Base-by-base conservation (phyloP, 2,797 vertebrate species). In the Pangasius sanitwongsei region DNA sequence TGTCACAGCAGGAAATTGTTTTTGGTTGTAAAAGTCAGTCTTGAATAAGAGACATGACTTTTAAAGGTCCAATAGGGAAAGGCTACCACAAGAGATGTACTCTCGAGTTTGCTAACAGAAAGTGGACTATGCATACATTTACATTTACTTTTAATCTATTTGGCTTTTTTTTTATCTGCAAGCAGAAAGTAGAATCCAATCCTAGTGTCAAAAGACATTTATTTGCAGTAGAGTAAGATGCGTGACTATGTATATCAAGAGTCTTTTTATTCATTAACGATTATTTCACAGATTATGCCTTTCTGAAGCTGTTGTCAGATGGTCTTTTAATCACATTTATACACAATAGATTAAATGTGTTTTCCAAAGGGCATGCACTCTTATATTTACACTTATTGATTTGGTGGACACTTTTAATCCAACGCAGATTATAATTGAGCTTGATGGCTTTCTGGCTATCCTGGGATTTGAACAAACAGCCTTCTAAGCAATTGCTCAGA, bases 31-130 rank as follows among this genome's bases (percentile, higher is more conserved):
- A 88, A 88, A 88, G 81, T 84, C 37, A 75, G 28, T 12, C 37
- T 88, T 83, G 80, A n/a, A 75, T 75, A 83, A 65, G 44, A 77
- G 82, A 87, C 67, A 25, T 65, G 82, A 75, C 55, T 78, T 85
- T 78, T 65, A 85, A 69, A 85, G 34, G 16, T 13, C 4, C 20
- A 53, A 65, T 18, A 13, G 31, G 5, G 13, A 37, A 61, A 31
- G 44, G n/a, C n/a, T 34, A 48, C 50, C 44, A 34, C 9, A 61
- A 16, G 23, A 61, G 70, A 86, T 75, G 70, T 48, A 74, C 18
- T 44, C 55, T 75, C 16, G 31, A n/a, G 50, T 34, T 55, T 59
- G 20, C 53, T 74, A 65, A 84, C 41, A 48, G 7, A 84, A 3
- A 75, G 31, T 44, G 53, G 44, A 44, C 53, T 57, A 44, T 18